Evolutionary conservation across 2,797 vertebrate species (phyloP).

Genomic region (Cirrhinus molitorella): DNA sequence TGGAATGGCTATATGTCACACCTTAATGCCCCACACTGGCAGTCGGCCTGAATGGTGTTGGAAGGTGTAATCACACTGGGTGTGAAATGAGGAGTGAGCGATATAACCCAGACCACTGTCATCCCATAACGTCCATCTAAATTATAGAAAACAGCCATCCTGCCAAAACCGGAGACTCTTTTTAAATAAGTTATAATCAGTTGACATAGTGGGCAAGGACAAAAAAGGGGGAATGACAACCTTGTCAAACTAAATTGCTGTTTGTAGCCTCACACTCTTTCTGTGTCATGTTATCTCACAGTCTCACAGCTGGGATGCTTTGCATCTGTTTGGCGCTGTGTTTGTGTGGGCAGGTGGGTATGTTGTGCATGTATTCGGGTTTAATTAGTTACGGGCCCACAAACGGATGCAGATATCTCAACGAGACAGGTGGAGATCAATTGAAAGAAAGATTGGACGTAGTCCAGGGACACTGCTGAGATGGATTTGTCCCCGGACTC

Average conservation of each 20-base stretch:
- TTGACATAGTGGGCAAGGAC: slow-evolving; percentile 45
- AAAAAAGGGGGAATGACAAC: slow-evolving; percentile 38
- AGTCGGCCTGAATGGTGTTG: slow-evolving; percentile 40
- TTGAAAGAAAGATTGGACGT: slow-evolving; percentile 71
- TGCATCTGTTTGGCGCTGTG: slow-evolving; percentile 24
- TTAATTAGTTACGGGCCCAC: slow-evolving; percentile 77
- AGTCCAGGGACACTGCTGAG: slow-evolving; percentile 48
- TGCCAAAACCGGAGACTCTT: slow-evolving; percentile 63
- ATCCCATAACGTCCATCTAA: slow-evolving; percentile 67
- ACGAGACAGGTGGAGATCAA: slow-evolving; percentile 82
- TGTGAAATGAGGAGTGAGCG: slow-evolving; percentile 68
- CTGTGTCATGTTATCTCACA: background rate
- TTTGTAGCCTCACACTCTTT: background rate
- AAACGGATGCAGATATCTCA: slow-evolving; percentile 77
- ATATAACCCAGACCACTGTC: slow-evolving; percentile 71
- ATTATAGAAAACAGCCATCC: slow-evolving; percentile 64
- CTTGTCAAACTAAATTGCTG: slow-evolving; percentile 21
- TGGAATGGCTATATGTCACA: slow-evolving; percentile 47
- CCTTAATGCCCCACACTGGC: slow-evolving; percentile 30
- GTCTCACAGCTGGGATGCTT: slow-evolving; percentile 32
- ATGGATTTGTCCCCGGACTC: slow-evolving; percentile 55
- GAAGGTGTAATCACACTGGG: slow-evolving; percentile 45
- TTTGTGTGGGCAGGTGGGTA: slow-evolving; percentile 63
- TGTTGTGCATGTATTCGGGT: slow-evolving; percentile 59
- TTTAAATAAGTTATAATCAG: slow-evolving; percentile 59